Percentiles rank a stretch among this genome's conserved stretches.
phyloP scores from a whole-genome alignment of 2,113 vertebrate species.

The Procapra przewalskii region DNA sequence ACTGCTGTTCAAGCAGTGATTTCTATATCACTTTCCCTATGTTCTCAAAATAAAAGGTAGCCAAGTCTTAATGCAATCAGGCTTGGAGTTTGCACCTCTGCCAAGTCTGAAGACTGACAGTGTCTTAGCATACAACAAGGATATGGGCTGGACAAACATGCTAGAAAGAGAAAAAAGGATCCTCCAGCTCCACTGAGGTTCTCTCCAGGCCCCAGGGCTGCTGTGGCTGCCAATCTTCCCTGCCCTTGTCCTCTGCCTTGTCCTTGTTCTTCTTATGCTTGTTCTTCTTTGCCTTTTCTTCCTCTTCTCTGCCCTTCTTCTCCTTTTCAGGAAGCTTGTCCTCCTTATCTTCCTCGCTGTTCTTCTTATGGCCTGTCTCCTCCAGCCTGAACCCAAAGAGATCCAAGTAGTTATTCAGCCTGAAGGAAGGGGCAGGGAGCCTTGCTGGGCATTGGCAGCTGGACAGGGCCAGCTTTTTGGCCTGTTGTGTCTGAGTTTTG shows the following conservation, averaged over 20 bases:
- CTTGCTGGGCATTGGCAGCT: background rate
- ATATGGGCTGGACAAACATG: background rate
- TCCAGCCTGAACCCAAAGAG: background rate
- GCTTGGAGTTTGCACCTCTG: background rate
- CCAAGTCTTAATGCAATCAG: background rate
- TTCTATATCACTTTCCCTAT: background rate
- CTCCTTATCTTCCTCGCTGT: background rate
- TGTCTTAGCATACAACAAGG: background rate
- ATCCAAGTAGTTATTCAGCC: background rate
- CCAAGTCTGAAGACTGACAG: background rate
- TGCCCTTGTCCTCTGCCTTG: background rate
- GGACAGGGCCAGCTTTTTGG: background rate
- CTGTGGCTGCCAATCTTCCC: background rate
- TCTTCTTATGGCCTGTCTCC: background rate
- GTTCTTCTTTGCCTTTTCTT: background rate
- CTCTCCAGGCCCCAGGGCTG: background rate
- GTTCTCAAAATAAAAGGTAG: constrained; percentile 7
- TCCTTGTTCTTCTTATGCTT: background rate
- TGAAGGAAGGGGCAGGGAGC: background rate
- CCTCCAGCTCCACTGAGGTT: background rate
- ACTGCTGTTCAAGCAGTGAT: background rate
- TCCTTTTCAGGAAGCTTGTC: background rate
- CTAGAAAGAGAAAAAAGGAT: constrained; percentile 1
- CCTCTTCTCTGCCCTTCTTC: background rate
- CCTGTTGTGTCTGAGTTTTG: background rate